Evolutionary conservation across 2,113 vertebrate genomes (phyloP).

Genomic region (Protomyctophum bolini): DNA sequence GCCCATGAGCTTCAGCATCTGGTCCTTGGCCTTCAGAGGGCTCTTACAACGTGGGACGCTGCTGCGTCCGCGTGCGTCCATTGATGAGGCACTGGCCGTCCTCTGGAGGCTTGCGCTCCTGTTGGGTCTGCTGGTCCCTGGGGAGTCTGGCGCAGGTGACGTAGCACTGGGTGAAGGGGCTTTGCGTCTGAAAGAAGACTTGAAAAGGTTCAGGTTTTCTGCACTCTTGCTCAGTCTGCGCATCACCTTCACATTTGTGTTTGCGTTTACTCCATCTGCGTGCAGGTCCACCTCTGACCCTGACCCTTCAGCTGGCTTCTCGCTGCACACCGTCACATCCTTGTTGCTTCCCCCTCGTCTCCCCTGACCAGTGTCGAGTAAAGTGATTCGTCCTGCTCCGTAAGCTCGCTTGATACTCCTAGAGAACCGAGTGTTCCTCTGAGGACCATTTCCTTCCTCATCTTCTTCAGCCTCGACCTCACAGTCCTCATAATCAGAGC

Average conservation of each 20-base stretch:
- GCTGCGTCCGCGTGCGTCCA: conserved; percentile 69
- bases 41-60: conserved; percentile 72
- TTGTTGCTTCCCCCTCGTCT: conserved; percentile 22
- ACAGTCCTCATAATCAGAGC: conserved; percentile 72
- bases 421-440: conserved; percentile 87
- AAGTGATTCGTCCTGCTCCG: conserved; percentile 87
- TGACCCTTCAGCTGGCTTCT: conserved; percentile 49
- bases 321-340: conserved; percentile 47
- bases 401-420: conserved; percentile 92
- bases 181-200: conserved; percentile 86
- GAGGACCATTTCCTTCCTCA: conserved; percentile 77
- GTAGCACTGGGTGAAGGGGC: conserved; percentile 72
- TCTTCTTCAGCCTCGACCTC: conserved; percentile 72
- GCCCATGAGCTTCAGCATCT: conserved; percentile 86
- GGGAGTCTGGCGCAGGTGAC: conserved; percentile 51
- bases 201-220: conserved; percentile 87
- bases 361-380: conserved; percentile 76
- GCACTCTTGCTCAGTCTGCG: conserved; percentile 89
- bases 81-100: conserved; percentile 78
- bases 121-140: conserved; percentile 61
- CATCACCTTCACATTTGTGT: conserved; percentile 68
- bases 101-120: conserved; percentile 70
- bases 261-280: conserved; percentile 45
- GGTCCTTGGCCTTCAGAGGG: conserved; percentile 80
- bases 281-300: conserved; percentile 61